Base-by-base conservation (phyloP, 2,888 invertebrate species). In the Agrochola lychnidis region DNA sequence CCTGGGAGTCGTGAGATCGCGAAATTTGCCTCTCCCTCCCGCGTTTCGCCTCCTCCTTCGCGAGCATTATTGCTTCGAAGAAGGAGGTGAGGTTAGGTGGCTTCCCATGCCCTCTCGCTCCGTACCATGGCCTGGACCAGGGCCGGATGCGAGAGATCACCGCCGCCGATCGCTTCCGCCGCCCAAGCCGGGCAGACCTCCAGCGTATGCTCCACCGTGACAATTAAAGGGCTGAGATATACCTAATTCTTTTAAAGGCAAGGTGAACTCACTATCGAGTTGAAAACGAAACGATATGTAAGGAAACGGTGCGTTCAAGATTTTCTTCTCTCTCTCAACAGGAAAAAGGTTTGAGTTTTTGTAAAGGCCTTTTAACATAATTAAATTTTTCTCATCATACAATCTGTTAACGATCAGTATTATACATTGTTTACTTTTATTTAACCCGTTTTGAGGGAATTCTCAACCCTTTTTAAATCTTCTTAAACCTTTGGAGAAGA, bases 401-500 rank as follows among this genome's bases (percentile, higher is more conserved):
- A 30, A 70, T 45, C 30, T 42, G 42, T 10, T 16, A 63, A 45
- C 63, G 22, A 42, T 30, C 30, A 30, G 7, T 30, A 30, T 12
- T 42, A 53, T 42, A 42, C 3, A 7, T 71, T 30, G 16, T 25
- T 71, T 69, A 36, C 25, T 51, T 48, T 25, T 51, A 40, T 42
- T 7, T 16, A 72, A 72, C 7, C 42, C 56, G n/a, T 73, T 36
- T 36, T 36, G 9, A 14, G n/a, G 14, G 14, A 25, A 25, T 19
- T 57, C 19, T 19, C n/a, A 73, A 57, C 19, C n/a, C 19, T 25
- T 57, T 72, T 45, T 57, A 4, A 73, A 45, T 2, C 16, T 40
- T 22, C 72, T 71, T 19, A 16, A 45, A 56, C 30, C n/a, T 73
- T 45, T 9, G 2, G n/a, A 73, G 48, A 36, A 73, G 57, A 74